phyloP scores from a whole-genome alignment of 2,888 invertebrate genomes.

The Agrypnus murinus region DNA sequence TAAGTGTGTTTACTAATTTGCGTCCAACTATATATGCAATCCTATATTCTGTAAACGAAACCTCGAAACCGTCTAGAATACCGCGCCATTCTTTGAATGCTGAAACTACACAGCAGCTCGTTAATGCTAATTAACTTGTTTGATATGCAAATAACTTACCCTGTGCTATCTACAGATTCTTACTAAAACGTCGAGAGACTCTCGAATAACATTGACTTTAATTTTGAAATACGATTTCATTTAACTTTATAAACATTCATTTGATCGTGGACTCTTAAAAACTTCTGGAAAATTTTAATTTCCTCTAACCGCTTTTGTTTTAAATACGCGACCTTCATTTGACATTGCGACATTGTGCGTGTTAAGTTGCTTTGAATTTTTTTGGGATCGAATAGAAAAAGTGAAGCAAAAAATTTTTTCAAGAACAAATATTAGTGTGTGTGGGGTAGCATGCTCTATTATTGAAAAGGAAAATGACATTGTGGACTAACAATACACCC shows the following conservation, averaged over 20 bases:
- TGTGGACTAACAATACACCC: slow-evolving; percentile 12
- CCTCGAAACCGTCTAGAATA: slow-evolving; percentile 13
- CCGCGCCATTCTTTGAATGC: slow-evolving; percentile 32
- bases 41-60: slow-evolving; percentile 12
- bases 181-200: slow-evolving; percentile 34
- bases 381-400: too few species aligned
- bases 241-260: slow-evolving; percentile 38
- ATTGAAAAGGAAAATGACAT: slow-evolving; percentile 15
- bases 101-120: slow-evolving; percentile 42
- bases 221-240: slow-evolving; percentile 40
- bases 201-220: slow-evolving; percentile 41
- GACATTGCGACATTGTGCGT: background rate
- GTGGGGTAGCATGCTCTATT: background rate
- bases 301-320: background rate
- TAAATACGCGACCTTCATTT: background rate
- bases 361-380: background rate
- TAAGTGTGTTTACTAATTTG: slow-evolving; percentile 39
- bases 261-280: slow-evolving; percentile 13
- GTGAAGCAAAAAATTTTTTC: background rate
- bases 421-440: slow-evolving; percentile 2
- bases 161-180: slow-evolving; percentile 49
- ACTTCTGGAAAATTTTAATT: background rate
- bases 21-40: slow-evolving; percentile 33
- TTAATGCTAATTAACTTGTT: slow-evolving; percentile 56
- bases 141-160: slow-evolving; percentile 55